Base-by-base conservation (phyloP, 37 sponge, comb jelly and placozoan genomes). In the Axinella damicornis region DNA sequence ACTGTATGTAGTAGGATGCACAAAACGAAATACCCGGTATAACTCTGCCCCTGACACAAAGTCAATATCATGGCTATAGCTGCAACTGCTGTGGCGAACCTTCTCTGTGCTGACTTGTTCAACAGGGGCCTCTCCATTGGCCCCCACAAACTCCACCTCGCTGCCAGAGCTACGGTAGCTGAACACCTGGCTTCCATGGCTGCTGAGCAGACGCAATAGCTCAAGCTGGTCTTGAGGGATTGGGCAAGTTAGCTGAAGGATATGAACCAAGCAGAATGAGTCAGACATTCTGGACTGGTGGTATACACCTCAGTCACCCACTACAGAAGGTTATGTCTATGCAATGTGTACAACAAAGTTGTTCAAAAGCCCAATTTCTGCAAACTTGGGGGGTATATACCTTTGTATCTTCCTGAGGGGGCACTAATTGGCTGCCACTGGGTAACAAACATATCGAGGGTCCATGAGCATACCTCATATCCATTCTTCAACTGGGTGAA, bases 161-260 rank as follows among this genome's bases (percentile, higher is more conserved):
- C 62, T 24, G 35, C 38, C 61, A 2, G 79, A 46, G 46, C 33
- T n/a, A 28, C 71, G 20, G 35, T 81, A 36, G 62, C 62, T 76
- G 54, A 91, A 67, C 77, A 57, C 77, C 57, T 91, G 92, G 14
- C 34, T 58, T 35, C 87, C 92, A 56, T 64, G 22, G 46, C 77
- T 65, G 55, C 88, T 92, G 53, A 92, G 65, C 57, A 92, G 41
- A 20, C 78, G 83, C 31, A 92, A 56, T n/a, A 92, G 27, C 25
- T 27, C 60, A 11, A 78, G 76, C 80, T 92, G 92, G 69, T 71
- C 76, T 24, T 27, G n/a, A 27, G 58, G 36, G 57, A 92, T 39
- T 17, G 80, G 74, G 59, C 85, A 84, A 16, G 64, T 24, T 16
- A 89, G 57, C 89, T 89, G 66, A 32, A 31, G 1, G 25, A 9